Base-by-base conservation (phyloP, 2,888 invertebrate genomes). In the Diploptera punctata region DNA sequence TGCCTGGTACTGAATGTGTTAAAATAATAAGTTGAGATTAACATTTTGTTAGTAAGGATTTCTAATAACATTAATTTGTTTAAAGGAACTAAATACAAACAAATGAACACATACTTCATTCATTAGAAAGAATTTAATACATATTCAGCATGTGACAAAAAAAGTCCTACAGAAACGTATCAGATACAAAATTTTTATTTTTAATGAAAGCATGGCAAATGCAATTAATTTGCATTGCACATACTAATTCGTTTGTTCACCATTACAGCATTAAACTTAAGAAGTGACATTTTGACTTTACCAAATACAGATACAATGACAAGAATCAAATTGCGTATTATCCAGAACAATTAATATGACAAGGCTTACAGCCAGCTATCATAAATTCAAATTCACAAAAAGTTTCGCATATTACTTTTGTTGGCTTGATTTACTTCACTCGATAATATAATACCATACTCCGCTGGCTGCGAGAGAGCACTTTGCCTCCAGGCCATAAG, bases 71-170 rank as follows among this genome's bases (percentile, higher is more conserved):
- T 13, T 33, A 10, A 5, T 16, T 29, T 13, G 10, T 18, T 13
- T 38, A n/a, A 43, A 65, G 65, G 65, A 44, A 65, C 43, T 19
- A 26, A 16, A 65, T 24, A 44, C 65, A 65, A 44, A 47, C 49
- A 49, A 65, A 67, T 47, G 33, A 67, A 72, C 67, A 71, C 67
- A 47, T 5, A 31, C 68, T 68, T 67, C 43, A 70, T 76, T 75
- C 74, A 74, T 71, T 76, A 76, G 71, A 76, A 76, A 76, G 73
- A 76, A 76, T 76, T 76, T 76, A 76, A 76, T 76, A 73, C 74
- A 74, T 73, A 74, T 67, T 75, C 68, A 74, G 74, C 74, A 67
- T 71, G 54, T 74, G 61, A 72, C 72, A 74, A 65, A 74, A 73
- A 70, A 73, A 65, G 24, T 72, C 67, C 71, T 73, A 75, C 74